phyloP scores from a whole-genome alignment of 2,113 vertebrate genomes.

The Equus przewalskii region DNA sequence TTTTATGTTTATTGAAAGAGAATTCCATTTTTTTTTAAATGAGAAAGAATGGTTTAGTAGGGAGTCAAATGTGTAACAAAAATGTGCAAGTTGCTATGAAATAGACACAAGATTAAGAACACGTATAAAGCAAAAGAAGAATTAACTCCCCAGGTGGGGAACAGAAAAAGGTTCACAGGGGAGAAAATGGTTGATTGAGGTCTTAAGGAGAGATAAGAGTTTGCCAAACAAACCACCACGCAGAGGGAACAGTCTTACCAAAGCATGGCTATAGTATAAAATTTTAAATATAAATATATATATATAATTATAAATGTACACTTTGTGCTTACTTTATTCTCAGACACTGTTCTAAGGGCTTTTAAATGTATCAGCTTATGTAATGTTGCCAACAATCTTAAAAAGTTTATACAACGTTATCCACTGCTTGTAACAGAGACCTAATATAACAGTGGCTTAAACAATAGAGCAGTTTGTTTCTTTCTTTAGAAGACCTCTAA shows the following conservation, averaged over 20 bases:
- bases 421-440: neutral
- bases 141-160: neutral
- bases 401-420: neutral
- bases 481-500: neutral
- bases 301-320: neutral
- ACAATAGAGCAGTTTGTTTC: neutral
- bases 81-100: neutral
- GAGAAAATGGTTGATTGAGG: neutral
- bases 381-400: neutral
- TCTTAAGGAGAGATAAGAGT: constrained; percentile 21
- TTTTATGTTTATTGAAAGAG: constrained; percentile 30
- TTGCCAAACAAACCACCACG: neutral
- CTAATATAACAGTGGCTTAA: neutral
- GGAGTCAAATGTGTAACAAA: constrained; percentile 32
- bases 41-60: neutral
- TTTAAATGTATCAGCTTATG: neutral
- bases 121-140: neutral
- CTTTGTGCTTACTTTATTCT: neutral
- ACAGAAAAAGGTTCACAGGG: neutral
- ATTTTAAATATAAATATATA: neutral
- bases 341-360: neutral
- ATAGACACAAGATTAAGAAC: neutral
- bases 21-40: neutral
- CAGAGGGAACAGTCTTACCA: neutral
- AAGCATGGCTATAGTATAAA: neutral